phyloP scores from a whole-genome alignment of 2,888 invertebrate species.

The Trissolcus japonicus region DNA sequence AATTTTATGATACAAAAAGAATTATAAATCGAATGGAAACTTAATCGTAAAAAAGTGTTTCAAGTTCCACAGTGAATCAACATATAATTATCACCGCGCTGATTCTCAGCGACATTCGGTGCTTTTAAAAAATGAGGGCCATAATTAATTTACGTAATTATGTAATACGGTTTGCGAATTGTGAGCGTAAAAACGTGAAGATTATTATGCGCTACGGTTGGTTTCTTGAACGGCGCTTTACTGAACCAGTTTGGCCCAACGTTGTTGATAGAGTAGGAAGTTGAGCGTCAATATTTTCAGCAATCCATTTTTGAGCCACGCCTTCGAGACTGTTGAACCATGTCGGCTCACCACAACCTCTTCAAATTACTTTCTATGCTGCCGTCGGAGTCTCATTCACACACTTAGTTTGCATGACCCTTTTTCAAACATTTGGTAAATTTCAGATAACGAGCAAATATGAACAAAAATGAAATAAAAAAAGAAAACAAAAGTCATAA shows the following conservation, averaged over 20 bases:
- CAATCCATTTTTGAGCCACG: conserved; percentile 57
- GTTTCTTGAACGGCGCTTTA: conserved; percentile 26
- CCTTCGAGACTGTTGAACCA: conserved; percentile 59
- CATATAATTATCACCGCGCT: conserved; percentile 14
- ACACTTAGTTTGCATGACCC: conserved; percentile 43
- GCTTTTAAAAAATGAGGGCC: not conserved
- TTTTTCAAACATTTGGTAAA: conserved; percentile 13
- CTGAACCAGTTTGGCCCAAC: conserved; percentile 42
- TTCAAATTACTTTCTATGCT: conserved; percentile 55
- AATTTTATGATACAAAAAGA: conserved; percentile 1
- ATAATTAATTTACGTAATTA: conserved; percentile 40
- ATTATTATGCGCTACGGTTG: conserved; percentile 30
- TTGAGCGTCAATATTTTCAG: conserved; percentile 55
- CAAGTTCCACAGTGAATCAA: not conserved
- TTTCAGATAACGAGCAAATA: not conserved
- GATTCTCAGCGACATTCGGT: conserved; percentile 18
- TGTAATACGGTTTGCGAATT: conserved; percentile 15
- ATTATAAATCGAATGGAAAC: not conserved
- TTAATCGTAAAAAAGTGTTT: conserved; percentile 2
- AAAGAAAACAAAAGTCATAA: no score
- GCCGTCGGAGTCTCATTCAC: conserved; percentile 36
- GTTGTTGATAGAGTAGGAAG: conserved; percentile 51
- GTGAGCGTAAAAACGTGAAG: conserved; percentile 14
- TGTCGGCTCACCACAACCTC: conserved; percentile 56
- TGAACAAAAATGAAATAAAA: no score